Conservation (phyloP, 2,888 invertebrate genomes). For the Luperina testacea region DNA sequence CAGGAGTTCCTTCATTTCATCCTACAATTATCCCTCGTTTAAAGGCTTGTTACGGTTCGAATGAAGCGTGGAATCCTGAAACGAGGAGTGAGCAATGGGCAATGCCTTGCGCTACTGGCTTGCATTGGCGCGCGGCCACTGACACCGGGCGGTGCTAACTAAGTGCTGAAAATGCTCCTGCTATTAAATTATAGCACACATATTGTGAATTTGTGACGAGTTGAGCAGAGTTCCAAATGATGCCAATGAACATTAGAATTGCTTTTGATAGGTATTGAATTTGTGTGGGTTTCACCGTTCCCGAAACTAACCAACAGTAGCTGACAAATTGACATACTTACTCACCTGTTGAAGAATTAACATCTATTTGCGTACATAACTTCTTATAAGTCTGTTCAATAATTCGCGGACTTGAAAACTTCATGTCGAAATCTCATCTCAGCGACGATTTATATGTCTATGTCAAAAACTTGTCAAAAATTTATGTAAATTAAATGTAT, state of each 20-base stretch:
- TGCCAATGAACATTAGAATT: background rate
- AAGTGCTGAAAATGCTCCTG: background rate
- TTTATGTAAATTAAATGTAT: background rate
- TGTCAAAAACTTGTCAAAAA: background rate
- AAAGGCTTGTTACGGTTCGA: background rate
- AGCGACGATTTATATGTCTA: background rate
- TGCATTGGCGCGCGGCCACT: background rate
- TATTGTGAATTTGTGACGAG: background rate
- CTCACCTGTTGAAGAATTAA: background rate
- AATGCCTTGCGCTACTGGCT: background rate
- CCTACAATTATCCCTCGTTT: background rate
- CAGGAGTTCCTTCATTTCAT: background rate
- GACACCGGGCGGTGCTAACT: background rate
- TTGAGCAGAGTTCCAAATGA: background rate
- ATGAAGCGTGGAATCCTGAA: background rate
- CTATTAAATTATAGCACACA: background rate
- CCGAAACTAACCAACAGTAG: background rate
- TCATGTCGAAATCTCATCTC: background rate
- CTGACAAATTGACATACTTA: background rate
- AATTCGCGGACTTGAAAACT: background rate
- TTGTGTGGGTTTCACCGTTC: background rate
- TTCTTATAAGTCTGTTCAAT: background rate
- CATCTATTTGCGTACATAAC: background rate
- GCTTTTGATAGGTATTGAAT: background rate
- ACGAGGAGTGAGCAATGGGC: conserved; percentile 1